Conservation (phyloP, 2,797 vertebrate genomes). For the Eulemur rubriventer region DNA sequence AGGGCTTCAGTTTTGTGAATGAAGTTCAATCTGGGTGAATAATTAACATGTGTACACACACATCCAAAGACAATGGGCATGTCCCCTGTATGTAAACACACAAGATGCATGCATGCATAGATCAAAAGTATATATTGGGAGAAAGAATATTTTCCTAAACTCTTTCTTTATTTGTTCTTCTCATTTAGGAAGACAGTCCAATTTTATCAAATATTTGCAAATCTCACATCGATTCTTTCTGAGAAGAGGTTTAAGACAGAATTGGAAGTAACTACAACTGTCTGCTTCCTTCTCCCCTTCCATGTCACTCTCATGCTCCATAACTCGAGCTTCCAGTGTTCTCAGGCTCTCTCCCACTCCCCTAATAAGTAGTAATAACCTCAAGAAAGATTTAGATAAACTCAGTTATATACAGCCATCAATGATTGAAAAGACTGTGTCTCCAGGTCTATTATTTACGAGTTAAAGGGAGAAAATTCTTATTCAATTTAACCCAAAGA, state of each 20-base stretch:
- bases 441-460: background rate
- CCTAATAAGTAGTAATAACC: background rate
- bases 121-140: background rate
- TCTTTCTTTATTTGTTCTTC: background rate
- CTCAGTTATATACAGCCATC: background rate
- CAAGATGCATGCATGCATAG: background rate
- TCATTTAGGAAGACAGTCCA: background rate
- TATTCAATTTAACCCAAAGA: background rate
- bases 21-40: background rate
- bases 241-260: background rate
- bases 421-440: background rate
- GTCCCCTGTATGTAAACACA: background rate
- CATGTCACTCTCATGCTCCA: background rate
- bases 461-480: background rate
- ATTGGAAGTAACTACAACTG: background rate
- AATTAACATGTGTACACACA: background rate
- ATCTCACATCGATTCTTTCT: background rate
- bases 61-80: background rate
- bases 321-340: background rate
- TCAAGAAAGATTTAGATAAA: background rate
- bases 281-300: background rate
- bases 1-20: background rate
- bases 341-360: background rate
- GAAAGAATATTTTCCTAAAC: background rate
- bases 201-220: conserved; percentile 4